Conservation (phyloP, 2,888 invertebrate genomes). For the Baccha elongata region DNA sequence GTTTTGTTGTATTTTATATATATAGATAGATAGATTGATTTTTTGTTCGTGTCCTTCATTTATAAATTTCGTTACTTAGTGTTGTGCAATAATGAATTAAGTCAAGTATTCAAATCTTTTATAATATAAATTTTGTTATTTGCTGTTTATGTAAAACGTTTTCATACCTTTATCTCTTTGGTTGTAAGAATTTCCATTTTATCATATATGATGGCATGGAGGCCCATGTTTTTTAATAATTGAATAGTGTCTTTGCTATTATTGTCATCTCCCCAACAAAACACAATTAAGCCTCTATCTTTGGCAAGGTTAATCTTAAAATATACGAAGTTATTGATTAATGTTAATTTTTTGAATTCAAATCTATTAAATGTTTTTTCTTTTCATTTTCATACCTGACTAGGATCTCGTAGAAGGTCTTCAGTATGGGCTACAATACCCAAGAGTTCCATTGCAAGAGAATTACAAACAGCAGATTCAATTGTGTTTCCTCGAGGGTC, state of each 20-base stretch:
- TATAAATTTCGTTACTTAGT: too few species aligned
- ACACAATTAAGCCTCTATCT: conserved; percentile 92
- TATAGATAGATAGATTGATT: too few species aligned
- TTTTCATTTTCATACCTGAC: conserved; percentile 84
- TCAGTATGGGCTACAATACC: conserved; percentile 97
- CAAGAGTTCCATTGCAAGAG: conserved; percentile 90
- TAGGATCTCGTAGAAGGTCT: conserved; percentile 92
- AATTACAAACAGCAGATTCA: conserved; percentile 91
- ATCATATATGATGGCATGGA: conserved; percentile 98
- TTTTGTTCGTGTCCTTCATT: too few species aligned
- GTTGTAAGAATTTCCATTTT: conserved; percentile 87
- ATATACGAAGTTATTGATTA: too few species aligned
- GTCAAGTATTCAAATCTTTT: too few species aligned
- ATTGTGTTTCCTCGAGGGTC: conserved; percentile 93
- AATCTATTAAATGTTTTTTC: too few species aligned
- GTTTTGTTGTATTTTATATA: too few species aligned
- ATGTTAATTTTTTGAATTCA: neutral
- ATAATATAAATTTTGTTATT: too few species aligned
- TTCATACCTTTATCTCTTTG: conserved; percentile 80
- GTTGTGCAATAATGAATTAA: too few species aligned
- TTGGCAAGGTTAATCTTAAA: conserved; percentile 89
- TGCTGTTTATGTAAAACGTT: too few species aligned
- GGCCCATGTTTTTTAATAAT: conserved; percentile 92
- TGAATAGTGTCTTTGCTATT: conserved; percentile 93
- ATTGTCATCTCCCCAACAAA: conserved; percentile 99